Conservation (phyloP, 2,113 vertebrate genomes). For the Misgurnus anguillicaudatus region DNA sequence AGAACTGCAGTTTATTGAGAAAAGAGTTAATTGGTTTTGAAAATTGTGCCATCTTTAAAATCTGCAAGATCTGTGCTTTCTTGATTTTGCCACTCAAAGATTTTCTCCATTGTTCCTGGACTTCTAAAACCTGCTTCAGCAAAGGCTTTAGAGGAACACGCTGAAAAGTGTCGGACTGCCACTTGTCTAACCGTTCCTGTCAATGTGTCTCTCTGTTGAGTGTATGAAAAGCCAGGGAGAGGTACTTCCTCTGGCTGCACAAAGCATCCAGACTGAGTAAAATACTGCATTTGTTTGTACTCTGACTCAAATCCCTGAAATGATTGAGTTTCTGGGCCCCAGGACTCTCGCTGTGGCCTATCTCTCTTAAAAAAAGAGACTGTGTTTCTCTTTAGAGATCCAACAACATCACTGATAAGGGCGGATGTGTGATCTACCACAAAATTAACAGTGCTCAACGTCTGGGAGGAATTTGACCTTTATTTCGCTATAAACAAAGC, state of each 20-base stretch:
- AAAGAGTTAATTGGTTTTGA: neutral
- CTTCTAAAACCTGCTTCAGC: conserved; percentile 25
- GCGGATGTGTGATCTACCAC: neutral
- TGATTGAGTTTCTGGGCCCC: neutral
- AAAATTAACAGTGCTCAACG: neutral
- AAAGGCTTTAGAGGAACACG: conserved; percentile 7
- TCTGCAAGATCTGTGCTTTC: neutral
- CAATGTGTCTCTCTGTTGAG: neutral
- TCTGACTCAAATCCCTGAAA: conserved; percentile 2
- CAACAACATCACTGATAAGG: neutral
- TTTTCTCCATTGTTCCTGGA: conserved; percentile 25
- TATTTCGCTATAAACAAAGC: neutral
- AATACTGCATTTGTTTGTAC: conserved; percentile 7
- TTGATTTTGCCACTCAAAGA: neutral
- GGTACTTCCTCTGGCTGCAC: conserved; percentile 9
- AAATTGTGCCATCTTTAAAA: too few relatives aligned
- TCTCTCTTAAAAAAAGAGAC: conserved; percentile 3
- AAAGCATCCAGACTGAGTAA: conserved; percentile 20
- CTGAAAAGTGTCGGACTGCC: neutral
- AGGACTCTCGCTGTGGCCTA: neutral
- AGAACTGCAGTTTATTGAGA: conserved; percentile 24
- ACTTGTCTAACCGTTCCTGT: conserved; percentile 9
- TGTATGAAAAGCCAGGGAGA: conserved; percentile 20
- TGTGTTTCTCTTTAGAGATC: neutral
- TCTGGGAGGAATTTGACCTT: conserved; percentile 4